A percentile compares a stretch with the other conserved stretches of the same genome.
phyloP scores from a whole-genome alignment of 2,113 vertebrate species.

The Psammodynastes pulverulentus region DNA sequence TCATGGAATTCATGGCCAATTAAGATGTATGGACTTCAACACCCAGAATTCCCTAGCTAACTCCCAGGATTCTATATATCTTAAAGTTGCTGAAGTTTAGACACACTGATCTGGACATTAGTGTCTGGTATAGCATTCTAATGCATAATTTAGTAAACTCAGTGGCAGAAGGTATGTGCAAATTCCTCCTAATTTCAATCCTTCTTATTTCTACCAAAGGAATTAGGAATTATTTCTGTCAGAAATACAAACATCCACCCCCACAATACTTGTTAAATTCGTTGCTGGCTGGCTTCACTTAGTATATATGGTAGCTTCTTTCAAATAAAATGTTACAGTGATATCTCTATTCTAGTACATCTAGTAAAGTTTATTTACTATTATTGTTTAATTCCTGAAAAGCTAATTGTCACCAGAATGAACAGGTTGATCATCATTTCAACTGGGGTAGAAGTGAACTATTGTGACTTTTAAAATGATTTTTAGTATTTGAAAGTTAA shows the following conservation, averaged over 20 bases:
- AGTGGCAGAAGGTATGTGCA: background rate
- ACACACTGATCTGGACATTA: background rate
- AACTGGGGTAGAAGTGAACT: background rate
- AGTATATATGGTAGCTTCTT: background rate
- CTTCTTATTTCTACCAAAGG: background rate
- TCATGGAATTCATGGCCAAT: background rate
- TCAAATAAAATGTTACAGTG: background rate
- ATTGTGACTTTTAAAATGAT: background rate
- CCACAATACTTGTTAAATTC: background rate
- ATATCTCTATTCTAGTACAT: background rate
- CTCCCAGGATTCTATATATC: background rate
- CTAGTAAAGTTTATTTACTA: too few species aligned
- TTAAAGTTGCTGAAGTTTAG: background rate
- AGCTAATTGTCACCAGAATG: background rate
- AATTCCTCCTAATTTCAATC: background rate
- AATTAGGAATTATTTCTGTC: background rate
- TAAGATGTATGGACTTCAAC: background rate
- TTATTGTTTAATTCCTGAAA: background rate
- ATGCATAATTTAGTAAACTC: background rate
- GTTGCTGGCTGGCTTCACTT: background rate
- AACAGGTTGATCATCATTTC: background rate
- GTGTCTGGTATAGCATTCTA: background rate
- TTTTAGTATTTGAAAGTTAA: background rate
- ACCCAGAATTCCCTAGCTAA: background rate
- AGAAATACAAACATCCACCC: background rate